These are phyloP conservation scores for Teleogryllus occipitalis DNA, from an alignment of 1,140 invertebrate species.

Conservation along the genomic window DNA sequence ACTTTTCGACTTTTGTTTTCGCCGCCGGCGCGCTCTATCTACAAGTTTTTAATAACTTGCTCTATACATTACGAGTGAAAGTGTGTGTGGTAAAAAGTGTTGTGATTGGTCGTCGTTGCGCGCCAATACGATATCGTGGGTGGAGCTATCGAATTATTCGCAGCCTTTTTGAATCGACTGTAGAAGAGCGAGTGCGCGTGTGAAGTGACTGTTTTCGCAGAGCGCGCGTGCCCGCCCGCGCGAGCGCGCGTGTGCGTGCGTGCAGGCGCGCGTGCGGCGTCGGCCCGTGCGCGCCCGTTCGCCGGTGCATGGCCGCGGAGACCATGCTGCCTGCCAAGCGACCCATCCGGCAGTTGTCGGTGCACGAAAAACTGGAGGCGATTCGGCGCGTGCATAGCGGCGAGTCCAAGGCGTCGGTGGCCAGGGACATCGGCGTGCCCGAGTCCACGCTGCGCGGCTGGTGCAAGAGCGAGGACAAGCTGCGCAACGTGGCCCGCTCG, in stretches of 20 bases:
- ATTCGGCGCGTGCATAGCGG: slow-evolving; percentile 71
- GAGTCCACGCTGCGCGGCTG: slow-evolving; percentile 73
- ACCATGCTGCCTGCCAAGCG: slow-evolving; percentile 20
- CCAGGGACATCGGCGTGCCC: slow-evolving; percentile 69
- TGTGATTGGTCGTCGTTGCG: slow-evolving; percentile 16
- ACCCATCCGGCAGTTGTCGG: slow-evolving; percentile 50
- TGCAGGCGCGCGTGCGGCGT: neutral
- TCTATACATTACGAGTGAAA: slow-evolving; percentile 15
- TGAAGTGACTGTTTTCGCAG: neutral
- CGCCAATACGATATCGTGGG: slow-evolving; percentile 17
- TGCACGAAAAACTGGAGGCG: slow-evolving; percentile 66
- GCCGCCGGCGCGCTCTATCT: neutral
- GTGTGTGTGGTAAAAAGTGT: slow-evolving; percentile 19
- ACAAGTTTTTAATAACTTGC: slow-evolving; percentile 19
- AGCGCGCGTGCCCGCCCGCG: neutral
- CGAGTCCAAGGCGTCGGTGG: slow-evolving; percentile 72
- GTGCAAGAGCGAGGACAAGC: slow-evolving; percentile 75
- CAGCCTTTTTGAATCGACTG: slow-evolving; percentile 15
- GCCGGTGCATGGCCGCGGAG: slow-evolving; percentile 15
- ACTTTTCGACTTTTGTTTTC: slow-evolving; percentile 8
- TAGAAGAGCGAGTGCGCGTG: neutral
- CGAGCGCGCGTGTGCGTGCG: neutral
- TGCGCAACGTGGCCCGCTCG: slow-evolving; percentile 58
- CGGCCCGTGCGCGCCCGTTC: no score
- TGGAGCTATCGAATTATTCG: slow-evolving; percentile 18